These are phyloP conservation scores for Smutsia temminckii DNA, from an alignment of 2,797 vertebrate species.

Conservation along the genomic window DNA sequence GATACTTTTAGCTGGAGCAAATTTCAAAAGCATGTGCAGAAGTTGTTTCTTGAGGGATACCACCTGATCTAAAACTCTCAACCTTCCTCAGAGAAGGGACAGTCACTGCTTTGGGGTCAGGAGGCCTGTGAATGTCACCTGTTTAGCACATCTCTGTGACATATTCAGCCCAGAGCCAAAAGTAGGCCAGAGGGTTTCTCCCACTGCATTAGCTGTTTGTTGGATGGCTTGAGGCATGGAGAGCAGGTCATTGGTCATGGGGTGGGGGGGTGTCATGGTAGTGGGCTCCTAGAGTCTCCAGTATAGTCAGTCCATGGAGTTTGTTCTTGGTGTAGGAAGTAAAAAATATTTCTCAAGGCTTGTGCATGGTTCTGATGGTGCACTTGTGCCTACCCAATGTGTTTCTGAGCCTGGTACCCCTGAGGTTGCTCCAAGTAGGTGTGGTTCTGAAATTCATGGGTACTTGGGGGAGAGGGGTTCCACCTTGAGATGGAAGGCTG, in stretches of 20 bases:
- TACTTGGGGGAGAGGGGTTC: neutral
- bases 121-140: neutral
- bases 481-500: neutral
- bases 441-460: neutral
- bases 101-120: neutral
- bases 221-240: neutral
- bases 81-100: neutral
- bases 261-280: neutral
- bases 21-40: neutral
- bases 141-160: neutral
- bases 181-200: neutral
- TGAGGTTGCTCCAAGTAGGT: neutral
- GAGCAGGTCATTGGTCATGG: neutral
- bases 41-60: neutral
- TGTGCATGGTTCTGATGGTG: neutral
- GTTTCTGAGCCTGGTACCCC: neutral
- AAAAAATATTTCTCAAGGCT: neutral
- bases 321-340: neutral
- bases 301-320: neutral
- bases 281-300: neutral
- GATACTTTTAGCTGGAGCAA: neutral
- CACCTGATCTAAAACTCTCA: neutral
- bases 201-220: accelerated
- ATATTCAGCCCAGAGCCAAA: neutral
- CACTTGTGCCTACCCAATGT: neutral